Conservation (phyloP, 2,797 vertebrate species). For the Ceyx erithaca region DNA sequence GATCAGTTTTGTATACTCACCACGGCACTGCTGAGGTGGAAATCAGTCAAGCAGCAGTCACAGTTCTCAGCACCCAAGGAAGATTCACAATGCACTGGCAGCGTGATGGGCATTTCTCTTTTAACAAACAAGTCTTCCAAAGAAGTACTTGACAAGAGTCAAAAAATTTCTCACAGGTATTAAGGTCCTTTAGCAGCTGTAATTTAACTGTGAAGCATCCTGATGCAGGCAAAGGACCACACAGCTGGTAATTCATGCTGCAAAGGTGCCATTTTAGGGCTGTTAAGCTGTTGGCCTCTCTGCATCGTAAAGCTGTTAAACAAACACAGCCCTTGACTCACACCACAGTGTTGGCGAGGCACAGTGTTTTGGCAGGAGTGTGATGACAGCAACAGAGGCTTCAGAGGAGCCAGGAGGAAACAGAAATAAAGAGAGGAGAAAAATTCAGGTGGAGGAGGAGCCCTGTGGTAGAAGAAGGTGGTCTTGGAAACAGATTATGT, state of each 20-base stretch:
- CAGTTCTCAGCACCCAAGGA: neutral
- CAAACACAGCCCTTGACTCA: slow-evolving; percentile 38
- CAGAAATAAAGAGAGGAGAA: neutral
- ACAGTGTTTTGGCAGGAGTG: neutral
- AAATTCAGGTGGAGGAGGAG: neutral
- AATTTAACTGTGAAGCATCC: neutral
- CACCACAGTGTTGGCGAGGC: neutral
- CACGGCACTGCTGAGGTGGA: accelerated
- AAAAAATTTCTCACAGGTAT: neutral
- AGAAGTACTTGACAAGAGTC: neutral
- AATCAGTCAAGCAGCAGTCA: neutral
- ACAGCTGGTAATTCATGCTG: slow-evolving; percentile 9
- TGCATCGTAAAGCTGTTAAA: neutral
- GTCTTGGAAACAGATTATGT: neutral
- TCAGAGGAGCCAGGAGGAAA: neutral
- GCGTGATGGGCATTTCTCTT: neutral
- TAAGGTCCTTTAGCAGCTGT: neutral
- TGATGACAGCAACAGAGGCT: neutral
- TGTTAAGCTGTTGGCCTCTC: slow-evolving; percentile 30
- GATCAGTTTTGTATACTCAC: neutral
- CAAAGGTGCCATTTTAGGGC: slow-evolving; percentile 12
- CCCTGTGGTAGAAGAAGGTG: neutral
- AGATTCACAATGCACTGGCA: neutral
- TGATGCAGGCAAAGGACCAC: neutral
- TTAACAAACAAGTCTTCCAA: neutral